phyloP scores from a whole-genome alignment of 1,140 invertebrate species.

The Drosophila lowei region DNA sequence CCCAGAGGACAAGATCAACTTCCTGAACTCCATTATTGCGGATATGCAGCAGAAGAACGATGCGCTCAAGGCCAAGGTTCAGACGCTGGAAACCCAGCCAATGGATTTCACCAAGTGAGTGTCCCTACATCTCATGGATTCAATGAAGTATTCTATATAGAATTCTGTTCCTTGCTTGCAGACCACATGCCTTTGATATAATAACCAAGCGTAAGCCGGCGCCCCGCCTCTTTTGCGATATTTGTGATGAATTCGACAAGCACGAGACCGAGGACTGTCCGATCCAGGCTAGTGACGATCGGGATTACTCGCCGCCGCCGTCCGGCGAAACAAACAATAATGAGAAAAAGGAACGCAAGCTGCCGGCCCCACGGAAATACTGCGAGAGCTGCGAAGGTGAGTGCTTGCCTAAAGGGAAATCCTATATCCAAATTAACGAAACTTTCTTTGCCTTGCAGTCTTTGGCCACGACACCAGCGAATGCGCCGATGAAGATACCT shows the following conservation, averaged over 20 bases:
- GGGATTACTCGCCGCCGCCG: constrained; percentile 83
- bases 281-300: constrained; percentile 88
- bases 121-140: neutral
- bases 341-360: constrained; percentile 83
- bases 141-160: neutral
- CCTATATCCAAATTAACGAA: neutral
- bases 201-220: constrained; percentile 84
- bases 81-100: constrained; percentile 90
- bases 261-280: constrained; percentile 99
- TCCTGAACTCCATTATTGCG: constrained; percentile 97
- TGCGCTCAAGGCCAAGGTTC: constrained; percentile 89
- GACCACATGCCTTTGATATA: constrained; percentile 69
- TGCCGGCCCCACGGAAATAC: constrained; percentile 89
- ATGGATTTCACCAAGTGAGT: constrained; percentile 71
- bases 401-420: neutral
- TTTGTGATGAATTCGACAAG: constrained; percentile 97
- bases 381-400: constrained; percentile 96
- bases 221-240: constrained; percentile 97
- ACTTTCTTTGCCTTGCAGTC: constrained; percentile 84
- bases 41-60: constrained; percentile 97
- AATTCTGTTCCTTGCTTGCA: constrained; percentile 24
- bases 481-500: constrained; percentile 92
- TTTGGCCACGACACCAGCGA: constrained; percentile 91
- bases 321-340: constrained; percentile 70
- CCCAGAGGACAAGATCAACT: constrained; percentile 89